Evolutionary conservation across 2,888 invertebrate species (phyloP).

Genomic region (Cremastinae sp.): DNA sequence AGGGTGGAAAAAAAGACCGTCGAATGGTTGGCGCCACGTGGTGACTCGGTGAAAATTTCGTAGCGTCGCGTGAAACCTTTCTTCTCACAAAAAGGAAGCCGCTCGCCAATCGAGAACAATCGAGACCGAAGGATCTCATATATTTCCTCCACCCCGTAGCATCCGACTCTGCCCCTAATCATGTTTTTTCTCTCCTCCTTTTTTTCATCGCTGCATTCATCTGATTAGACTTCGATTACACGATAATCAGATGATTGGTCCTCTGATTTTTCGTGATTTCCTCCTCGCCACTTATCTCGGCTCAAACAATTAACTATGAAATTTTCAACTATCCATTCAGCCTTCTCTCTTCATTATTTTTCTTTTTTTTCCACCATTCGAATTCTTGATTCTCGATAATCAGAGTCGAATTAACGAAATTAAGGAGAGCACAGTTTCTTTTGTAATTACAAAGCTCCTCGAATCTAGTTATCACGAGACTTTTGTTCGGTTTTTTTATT

Average conservation of each 20-base stretch:
- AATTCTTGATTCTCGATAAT: conserved; percentile 23
- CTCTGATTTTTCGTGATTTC: conserved; percentile 38
- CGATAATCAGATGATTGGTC: conserved; percentile 57
- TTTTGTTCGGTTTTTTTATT: conserved; percentile 61
- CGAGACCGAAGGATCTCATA: conserved; percentile 6
- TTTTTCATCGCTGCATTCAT: background rate
- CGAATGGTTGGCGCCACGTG: conserved; percentile 59
- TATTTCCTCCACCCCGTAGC: conserved; percentile 36
- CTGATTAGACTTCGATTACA: conserved; percentile 52
- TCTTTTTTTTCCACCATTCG: conserved; percentile 2
- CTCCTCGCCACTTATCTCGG: conserved; percentile 27
- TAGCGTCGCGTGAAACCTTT: conserved; percentile 14
- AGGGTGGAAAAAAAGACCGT: conserved; percentile 26
- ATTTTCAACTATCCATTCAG: background rate
- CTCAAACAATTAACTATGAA: conserved; percentile 17
- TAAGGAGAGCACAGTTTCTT: conserved; percentile 27
- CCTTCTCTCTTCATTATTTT: conserved; percentile 3
- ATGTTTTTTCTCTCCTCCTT: conserved; percentile 8
- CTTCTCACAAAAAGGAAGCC: conserved; percentile 52
- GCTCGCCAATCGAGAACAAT: conserved; percentile 36
- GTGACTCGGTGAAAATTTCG: conserved; percentile 62
- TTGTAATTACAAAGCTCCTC: conserved; percentile 49
- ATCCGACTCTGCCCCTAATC: conserved; percentile 25
- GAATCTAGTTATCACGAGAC: conserved; percentile 62
- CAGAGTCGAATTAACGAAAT: conserved; percentile 43